These are phyloP conservation scores for Manduca sexta DNA, from an alignment of 1,140 invertebrate genomes.

Conservation along the genomic window DNA sequence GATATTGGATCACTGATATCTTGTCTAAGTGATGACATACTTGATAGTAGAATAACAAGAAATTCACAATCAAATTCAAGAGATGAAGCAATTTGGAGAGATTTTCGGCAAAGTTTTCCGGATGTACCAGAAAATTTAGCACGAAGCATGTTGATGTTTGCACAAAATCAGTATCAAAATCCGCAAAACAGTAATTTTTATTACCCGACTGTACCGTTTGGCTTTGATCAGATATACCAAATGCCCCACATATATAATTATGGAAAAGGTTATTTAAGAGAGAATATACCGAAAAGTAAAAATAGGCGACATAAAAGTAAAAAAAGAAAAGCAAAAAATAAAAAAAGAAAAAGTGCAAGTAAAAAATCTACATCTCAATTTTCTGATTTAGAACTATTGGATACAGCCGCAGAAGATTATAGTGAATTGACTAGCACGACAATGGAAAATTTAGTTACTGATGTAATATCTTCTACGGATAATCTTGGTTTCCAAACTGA, in stretches of 20 bases:
- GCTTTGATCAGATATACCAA: constrained; percentile 31
- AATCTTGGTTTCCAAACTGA: no score
- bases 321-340: constrained; percentile 4
- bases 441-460: no score
- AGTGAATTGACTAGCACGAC: no score
- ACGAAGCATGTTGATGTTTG: background rate
- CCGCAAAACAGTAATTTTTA: background rate
- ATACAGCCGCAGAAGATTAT: no score
- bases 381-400: no score
- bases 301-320: constrained; percentile 1
- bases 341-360: constrained; percentile 1
- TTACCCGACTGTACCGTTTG: constrained; percentile 18
- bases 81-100: constrained; percentile 11
- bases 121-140: constrained; percentile 16
- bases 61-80: no score
- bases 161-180: background rate
- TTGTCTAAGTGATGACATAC: background rate
- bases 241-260: constrained; percentile 8
- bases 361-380: background rate
- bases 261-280: constrained; percentile 3
- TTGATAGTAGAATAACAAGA: constrained; percentile 2
- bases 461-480: no score
- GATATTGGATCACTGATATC: background rate
- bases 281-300: constrained; percentile 9
- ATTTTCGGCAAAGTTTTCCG: constrained; percentile 18